phyloP scores from a whole-genome alignment of 2,888 invertebrate species.

The Tetramorium bicarinatum region DNA sequence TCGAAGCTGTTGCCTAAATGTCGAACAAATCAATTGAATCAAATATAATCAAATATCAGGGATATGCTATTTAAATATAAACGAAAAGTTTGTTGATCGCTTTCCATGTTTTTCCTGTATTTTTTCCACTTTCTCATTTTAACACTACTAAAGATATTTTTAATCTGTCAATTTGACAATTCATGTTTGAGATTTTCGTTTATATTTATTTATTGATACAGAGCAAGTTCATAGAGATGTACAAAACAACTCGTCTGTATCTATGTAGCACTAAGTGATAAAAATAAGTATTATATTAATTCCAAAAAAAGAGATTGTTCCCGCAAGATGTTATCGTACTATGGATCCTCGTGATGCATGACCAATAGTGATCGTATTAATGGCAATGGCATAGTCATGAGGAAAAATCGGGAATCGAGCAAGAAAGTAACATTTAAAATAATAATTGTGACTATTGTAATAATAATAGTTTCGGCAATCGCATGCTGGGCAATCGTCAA shows the following conservation, averaged over 20 bases:
- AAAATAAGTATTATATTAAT: constrained; percentile 57
- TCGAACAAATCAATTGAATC: constrained; percentile 2
- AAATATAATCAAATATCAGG: constrained; percentile 14
- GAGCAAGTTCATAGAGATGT: constrained; percentile 1
- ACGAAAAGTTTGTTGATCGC: not conserved
- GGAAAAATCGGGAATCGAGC: constrained; percentile 19
- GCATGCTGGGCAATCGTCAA: constrained; percentile 46
- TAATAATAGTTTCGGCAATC: constrained; percentile 27
- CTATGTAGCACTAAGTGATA: constrained; percentile 46
- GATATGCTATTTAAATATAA: constrained; percentile 14
- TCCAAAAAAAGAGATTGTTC: constrained; percentile 61
- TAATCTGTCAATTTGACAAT: not conserved
- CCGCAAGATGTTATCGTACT: constrained; percentile 68
- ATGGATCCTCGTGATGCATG: constrained; percentile 74
- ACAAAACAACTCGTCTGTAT: constrained; percentile 32
- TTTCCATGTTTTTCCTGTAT: not conserved
- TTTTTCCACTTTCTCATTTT: not conserved
- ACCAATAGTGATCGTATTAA: constrained; percentile 69
- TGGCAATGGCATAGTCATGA: constrained; percentile 50
- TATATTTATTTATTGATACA: constrained; percentile 22
- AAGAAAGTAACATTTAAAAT: constrained; percentile 26
- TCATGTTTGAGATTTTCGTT: constrained; percentile 16
- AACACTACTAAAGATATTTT: not conserved
- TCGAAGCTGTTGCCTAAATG: constrained; percentile 14
- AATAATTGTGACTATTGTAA: constrained; percentile 37